Base-by-base conservation (phyloP, 2,888 invertebrate species). In the Macrosiphum euphorbiae region DNA sequence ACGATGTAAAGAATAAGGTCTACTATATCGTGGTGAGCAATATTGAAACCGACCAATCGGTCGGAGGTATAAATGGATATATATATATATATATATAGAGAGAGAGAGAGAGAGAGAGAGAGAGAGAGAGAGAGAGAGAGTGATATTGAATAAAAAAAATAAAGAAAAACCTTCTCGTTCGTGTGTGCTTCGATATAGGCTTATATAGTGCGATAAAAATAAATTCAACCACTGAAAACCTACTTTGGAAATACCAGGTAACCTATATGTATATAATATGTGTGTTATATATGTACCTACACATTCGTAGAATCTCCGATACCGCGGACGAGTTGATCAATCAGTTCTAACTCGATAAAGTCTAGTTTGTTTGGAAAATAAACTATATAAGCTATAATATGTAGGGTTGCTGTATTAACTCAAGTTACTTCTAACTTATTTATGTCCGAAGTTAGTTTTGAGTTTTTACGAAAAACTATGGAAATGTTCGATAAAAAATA, bases 311-410 rank as follows among this genome's bases (percentile, higher is more conserved):
- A 86, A 86, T 50, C 47, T 86, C 28, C 47, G 47, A 44, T 85
- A 11, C 26, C 4, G 13, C 4, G 13, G 44, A 41, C 16, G 47
- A 86, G 47, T 86, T 47, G 86, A 86, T 86, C 86, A 86, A 86
- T 86, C 86, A 86, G 44, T 50, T 86, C 47, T 86, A 86, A 86
- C n/a, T 86, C 86, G 47, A 86, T 86, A 50, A 50, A 86, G 86
- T n/a, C 86, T 50, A 86, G 86, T 86, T 85, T 28, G 44, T 85
- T 85, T 44, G 44, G 11, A 85, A 28, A 85, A 85, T 44, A 85
- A 85, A 44, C 44, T 85, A 13, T 85, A 28, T 44, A 44, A 26
- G 85, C 85, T 26, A 44, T 85, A 67, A n/a, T 78, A 78, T 78
- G 78, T 78, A 35, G 4, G 78, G 78, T 8, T 20, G 52, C 78